These are phyloP conservation scores for Antennarius striatus DNA, from an alignment of 2,113 vertebrate genomes.

Conservation along the genomic window DNA sequence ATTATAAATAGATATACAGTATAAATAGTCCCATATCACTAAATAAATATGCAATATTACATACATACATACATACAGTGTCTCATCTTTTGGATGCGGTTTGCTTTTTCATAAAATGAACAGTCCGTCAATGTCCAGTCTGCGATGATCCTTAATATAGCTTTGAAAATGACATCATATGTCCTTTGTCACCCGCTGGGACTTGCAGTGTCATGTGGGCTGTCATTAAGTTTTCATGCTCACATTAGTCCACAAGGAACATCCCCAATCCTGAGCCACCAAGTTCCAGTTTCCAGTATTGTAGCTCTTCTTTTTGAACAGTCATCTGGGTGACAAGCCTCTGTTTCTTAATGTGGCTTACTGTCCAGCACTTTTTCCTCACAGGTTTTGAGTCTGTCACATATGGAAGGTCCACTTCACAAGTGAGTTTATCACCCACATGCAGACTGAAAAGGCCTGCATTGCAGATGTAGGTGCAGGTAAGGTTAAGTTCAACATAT, in stretches of 20 bases:
- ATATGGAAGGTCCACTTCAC: constrained; percentile 42
- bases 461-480: accelerated
- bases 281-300: constrained; percentile 53
- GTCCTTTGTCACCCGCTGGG: neutral
- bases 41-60: constrained; percentile 54
- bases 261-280: constrained; percentile 60
- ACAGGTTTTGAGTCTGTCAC: accelerated
- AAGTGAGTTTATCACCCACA: constrained; percentile 43
- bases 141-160: neutral
- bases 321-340: constrained; percentile 27
- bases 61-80: neutral
- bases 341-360: accelerated
- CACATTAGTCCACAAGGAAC: constrained; percentile 59
- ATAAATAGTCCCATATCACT: constrained; percentile 47
- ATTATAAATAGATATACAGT: constrained; percentile 44
- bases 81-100: neutral
- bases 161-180: constrained; percentile 4
- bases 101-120: neutral
- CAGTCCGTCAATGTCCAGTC: too few relatives aligned
- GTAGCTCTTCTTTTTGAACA: accelerated
- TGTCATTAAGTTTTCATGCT: neutral
- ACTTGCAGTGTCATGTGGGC: neutral
- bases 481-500: constrained; percentile 60
- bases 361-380: constrained; percentile 65
- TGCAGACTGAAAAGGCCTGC: neutral